phyloP scores from a whole-genome alignment of 2,797 vertebrate genomes.

The Vespertilio murinus region DNA sequence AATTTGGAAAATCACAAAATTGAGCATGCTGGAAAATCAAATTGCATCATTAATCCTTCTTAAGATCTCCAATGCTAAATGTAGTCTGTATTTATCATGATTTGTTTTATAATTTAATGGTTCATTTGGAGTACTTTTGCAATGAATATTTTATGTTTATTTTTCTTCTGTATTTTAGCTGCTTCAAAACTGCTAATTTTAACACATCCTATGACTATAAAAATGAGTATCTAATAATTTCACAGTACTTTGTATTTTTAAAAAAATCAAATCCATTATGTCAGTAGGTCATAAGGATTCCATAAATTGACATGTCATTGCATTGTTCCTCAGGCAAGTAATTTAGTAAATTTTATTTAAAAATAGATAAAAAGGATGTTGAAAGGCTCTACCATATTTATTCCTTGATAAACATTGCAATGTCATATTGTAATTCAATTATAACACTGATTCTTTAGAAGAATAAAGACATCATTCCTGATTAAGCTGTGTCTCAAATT shows the following conservation, averaged over 20 bases:
- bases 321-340: neutral
- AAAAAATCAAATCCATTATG: neutral
- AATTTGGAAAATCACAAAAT: neutral
- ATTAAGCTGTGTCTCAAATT: neutral
- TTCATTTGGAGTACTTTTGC: neutral
- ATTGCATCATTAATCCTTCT: neutral
- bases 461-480: neutral
- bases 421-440: neutral
- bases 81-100: neutral
- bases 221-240: neutral
- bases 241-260: neutral
- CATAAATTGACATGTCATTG: neutral
- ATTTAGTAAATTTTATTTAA: neutral
- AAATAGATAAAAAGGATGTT: neutral
- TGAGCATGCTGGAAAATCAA: neutral
- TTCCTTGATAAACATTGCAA: neutral
- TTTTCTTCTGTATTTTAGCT: neutral
- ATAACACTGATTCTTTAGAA: neutral
- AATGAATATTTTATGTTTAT: neutral
- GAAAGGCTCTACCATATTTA: neutral
- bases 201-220: neutral
- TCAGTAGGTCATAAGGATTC: neutral
- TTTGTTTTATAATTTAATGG: neutral
- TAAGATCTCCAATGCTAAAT: neutral
- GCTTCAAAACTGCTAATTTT: neutral